These are phyloP conservation scores for Caenorhabditis drosophilae DNA, from an alignment of 2,888 invertebrate species.

Conservation along the genomic window DNA sequence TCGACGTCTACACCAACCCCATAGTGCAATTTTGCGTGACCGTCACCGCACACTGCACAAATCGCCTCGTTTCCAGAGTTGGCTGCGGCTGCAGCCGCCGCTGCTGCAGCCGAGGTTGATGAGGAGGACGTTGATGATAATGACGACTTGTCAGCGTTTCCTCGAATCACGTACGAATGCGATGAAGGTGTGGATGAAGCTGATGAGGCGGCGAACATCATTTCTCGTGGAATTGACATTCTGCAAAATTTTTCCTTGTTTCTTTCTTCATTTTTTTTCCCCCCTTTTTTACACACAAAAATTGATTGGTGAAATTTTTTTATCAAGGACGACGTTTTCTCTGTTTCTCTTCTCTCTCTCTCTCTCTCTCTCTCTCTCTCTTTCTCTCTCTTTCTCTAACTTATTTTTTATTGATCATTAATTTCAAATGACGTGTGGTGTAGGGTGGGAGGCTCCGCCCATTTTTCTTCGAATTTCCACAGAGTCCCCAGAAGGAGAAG, in stretches of 20 bases:
- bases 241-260: slow-evolving; percentile 21
- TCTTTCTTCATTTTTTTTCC: no score
- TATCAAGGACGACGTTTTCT: not conserved
- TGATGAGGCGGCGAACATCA: slow-evolving; percentile 40
- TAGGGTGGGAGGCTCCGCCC: not conserved
- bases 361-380: no score
- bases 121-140: not conserved
- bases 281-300: not conserved
- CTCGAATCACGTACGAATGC: not conserved
- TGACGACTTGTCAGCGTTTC: not conserved
- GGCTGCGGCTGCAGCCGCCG: not conserved
- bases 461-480: not conserved
- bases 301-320: not conserved
- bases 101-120: not conserved
- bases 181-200: slow-evolving; percentile 18
- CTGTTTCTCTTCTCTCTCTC: no score
- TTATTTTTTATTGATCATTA: no score
- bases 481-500: no score
- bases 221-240: slow-evolving; percentile 46
- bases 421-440: no score
- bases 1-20: slow-evolving; percentile 46
- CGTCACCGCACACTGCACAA: slow-evolving; percentile 68
- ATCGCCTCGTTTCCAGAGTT: slow-evolving; percentile 42
- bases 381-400: no score
- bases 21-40: slow-evolving; percentile 64